Evolutionary conservation across 2,888 invertebrate species (phyloP).

Genomic region (Ophioninae sp.): DNA sequence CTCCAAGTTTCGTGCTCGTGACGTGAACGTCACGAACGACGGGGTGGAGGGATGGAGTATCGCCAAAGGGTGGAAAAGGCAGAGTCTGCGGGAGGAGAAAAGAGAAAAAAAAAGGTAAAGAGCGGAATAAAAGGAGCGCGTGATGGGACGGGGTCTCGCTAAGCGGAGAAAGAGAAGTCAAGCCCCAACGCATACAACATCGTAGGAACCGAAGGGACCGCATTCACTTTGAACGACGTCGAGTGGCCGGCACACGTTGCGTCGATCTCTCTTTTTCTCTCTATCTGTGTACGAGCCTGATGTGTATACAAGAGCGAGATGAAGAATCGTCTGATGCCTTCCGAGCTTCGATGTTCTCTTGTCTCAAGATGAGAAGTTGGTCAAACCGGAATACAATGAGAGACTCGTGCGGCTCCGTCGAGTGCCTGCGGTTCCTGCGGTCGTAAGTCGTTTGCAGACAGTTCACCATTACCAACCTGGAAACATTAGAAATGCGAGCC

Average conservation of each 20-base stretch:
- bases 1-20: constrained; percentile 46
- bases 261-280: background rate
- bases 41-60: constrained; percentile 15
- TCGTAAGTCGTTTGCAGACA: constrained; percentile 60
- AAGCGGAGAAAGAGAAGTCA: constrained; percentile 48
- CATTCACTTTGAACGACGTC: constrained; percentile 63
- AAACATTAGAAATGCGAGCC: constrained; percentile 53
- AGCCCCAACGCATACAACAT: constrained; percentile 54
- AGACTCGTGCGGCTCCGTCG: constrained; percentile 40
- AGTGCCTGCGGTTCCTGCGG: constrained; percentile 53
- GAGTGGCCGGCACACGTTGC: constrained; percentile 56
- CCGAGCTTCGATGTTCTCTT: constrained; percentile 37
- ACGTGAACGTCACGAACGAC: constrained; percentile 33
- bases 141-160: background rate
- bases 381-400: constrained; percentile 62
- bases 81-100: background rate
- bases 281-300: too few relatives aligned
- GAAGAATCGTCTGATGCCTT: constrained; percentile 27
- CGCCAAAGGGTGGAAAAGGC: constrained; percentile 16
- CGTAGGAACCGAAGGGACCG: constrained; percentile 43
- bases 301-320: constrained; percentile 1
- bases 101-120: constrained; percentile 22
- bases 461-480: constrained; percentile 20
- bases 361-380: constrained; percentile 58
- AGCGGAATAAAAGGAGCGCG: constrained; percentile 26